Evolutionary conservation across 2,797 vertebrate species (phyloP).

Genomic region (Lutjanus argentimaculatus): DNA sequence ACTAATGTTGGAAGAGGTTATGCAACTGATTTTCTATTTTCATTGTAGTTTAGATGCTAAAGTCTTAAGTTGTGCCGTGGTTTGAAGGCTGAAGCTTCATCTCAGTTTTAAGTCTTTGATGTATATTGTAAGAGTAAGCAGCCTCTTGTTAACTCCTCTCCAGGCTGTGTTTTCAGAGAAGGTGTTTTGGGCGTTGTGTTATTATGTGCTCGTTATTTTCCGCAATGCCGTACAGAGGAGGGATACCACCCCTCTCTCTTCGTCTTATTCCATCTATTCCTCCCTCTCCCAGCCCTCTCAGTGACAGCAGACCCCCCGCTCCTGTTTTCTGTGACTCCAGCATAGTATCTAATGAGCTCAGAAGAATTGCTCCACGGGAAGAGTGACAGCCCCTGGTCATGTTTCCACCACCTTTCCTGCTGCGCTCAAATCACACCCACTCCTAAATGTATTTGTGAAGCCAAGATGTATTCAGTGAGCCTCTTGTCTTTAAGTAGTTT

Average conservation of each 20-base stretch:
- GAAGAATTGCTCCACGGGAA: constrained; percentile 72
- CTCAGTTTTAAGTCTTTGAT: constrained; percentile 68
- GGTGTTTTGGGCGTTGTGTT: constrained; percentile 57
- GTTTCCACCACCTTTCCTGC: constrained; percentile 64
- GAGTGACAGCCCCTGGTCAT: constrained; percentile 77
- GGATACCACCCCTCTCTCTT: neutral
- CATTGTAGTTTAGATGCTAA: constrained; percentile 42
- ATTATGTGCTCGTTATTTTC: constrained; percentile 71
- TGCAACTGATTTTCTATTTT: constrained; percentile 50
- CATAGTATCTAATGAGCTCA: constrained; percentile 80
- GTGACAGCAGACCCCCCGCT: constrained; percentile 70
- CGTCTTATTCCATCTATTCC: constrained; percentile 21
- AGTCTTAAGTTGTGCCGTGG: constrained; percentile 33
- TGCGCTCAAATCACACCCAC: constrained; percentile 66
- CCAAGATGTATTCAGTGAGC: constrained; percentile 38
- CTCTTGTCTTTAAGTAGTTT: constrained; percentile 45
- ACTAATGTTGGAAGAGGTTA: constrained; percentile 44
- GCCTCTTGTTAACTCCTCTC: constrained; percentile 66
- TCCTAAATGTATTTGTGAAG: constrained; percentile 56
- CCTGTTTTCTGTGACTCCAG: constrained; percentile 64
- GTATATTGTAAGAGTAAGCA: constrained; percentile 76
- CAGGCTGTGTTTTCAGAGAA: constrained; percentile 55
- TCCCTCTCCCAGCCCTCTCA: constrained; percentile 32
- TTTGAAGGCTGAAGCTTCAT: constrained; percentile 62
- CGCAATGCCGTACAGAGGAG: constrained; percentile 37